phyloP scores from a whole-genome alignment of 92 coral and sea anemone species.

The Paragorgia papillata region DNA sequence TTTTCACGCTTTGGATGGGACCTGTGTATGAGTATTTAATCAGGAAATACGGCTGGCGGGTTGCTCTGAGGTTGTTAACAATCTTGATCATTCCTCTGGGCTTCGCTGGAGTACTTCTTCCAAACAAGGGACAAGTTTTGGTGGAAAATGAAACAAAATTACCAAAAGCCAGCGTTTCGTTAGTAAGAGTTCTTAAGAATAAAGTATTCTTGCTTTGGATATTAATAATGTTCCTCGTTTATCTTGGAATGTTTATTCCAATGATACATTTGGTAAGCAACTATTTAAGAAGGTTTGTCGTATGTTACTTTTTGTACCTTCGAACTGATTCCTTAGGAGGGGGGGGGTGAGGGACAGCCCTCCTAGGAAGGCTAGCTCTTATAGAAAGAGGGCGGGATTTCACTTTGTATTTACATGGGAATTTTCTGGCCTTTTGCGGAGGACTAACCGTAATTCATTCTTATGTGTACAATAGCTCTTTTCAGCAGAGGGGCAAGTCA shows the following conservation, averaged over 20 bases:
- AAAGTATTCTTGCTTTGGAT: constrained; percentile 11
- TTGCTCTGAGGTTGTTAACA: not conserved
- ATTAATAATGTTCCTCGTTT: not conserved
- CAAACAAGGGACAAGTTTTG: not conserved
- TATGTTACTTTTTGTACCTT: too few species aligned
- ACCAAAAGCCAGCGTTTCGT: not conserved
- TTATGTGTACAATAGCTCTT: too few species aligned
- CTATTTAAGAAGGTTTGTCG: too few species aligned
- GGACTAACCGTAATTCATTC: too few species aligned
- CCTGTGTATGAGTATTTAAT: constrained; percentile 21
- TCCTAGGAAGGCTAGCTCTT: too few species aligned
- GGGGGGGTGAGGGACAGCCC: too few species aligned
- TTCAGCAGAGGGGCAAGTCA: too few species aligned
- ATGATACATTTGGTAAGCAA: constrained; percentile 13
- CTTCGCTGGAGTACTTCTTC: not conserved
- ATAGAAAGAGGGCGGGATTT: too few species aligned
- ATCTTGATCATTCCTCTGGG: not conserved
- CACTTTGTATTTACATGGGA: too few species aligned
- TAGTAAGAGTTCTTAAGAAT: constrained; percentile 3
- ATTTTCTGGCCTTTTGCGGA: too few species aligned
- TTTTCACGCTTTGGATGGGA: constrained; percentile 11
- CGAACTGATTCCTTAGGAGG: too few species aligned
- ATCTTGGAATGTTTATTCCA: constrained; percentile 3
- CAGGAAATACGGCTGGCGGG: constrained; percentile 13
- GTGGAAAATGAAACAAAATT: not conserved